Evolutionary conservation across 2,113 vertebrate genomes (phyloP).

Genomic region (Cyprinus carpio): DNA sequence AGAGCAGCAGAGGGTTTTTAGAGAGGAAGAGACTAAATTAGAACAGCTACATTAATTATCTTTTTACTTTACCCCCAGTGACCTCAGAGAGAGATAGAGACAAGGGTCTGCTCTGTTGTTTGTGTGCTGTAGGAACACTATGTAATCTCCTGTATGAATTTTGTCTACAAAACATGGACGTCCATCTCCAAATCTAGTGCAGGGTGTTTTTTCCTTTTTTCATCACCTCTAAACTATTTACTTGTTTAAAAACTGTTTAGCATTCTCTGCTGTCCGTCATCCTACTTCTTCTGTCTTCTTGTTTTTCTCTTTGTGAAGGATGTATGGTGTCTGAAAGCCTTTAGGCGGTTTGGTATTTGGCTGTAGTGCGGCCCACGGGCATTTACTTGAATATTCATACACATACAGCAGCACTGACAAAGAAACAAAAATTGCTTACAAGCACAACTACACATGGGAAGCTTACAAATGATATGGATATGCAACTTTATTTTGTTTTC

Average conservation of each 20-base stretch:
- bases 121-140: not conserved
- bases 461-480: not conserved
- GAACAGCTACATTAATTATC: constrained; percentile 38
- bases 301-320: not conserved
- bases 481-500: not conserved
- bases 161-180: not conserved
- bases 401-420: not conserved
- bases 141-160: not conserved
- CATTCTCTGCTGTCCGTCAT: not conserved
- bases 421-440: not conserved
- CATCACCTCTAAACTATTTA: not conserved
- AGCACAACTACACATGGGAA: not conserved
- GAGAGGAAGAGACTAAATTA: constrained; percentile 21
- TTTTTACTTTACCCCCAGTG: not conserved
- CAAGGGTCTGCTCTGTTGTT: not conserved
- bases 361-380: not conserved
- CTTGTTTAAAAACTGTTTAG: not conserved
- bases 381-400: not conserved
- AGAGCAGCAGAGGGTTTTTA: constrained; percentile 60
- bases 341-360: not conserved
- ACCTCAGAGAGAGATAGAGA: not conserved
- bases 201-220: not conserved
- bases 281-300: not conserved
- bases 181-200: not conserved
- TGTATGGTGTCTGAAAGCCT: constrained; percentile 13